phyloP scores from a whole-genome alignment of 2,113 vertebrate genomes.

The Onychostoma macrolepis region DNA sequence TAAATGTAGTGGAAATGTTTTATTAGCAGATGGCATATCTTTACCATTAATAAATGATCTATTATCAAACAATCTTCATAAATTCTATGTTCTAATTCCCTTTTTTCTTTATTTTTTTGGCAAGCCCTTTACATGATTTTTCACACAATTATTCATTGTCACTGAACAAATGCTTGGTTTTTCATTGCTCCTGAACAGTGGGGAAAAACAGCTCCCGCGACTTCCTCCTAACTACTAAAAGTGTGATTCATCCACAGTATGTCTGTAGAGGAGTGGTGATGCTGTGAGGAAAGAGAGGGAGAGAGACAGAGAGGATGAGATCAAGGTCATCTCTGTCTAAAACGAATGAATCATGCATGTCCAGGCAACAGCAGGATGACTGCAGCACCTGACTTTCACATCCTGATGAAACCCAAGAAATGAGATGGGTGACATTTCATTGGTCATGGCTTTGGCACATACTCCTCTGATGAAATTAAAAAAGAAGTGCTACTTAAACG shows the following conservation, averaged over 20 bases:
- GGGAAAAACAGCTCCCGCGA: constrained; percentile 37
- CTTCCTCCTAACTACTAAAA: constrained; percentile 20
- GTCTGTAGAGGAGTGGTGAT: neutral
- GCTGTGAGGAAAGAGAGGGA: neutral
- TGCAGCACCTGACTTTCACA: constrained; percentile 23
- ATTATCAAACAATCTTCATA: constrained; percentile 6
- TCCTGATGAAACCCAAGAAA: constrained; percentile 16
- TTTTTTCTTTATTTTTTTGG: neutral
- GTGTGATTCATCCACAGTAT: constrained; percentile 34
- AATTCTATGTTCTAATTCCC: neutral
- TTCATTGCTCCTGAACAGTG: constrained; percentile 22
- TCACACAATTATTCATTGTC: neutral
- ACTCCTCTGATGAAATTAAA: neutral
- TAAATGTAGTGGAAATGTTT: constrained; percentile 11
- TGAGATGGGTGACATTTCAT: constrained; percentile 29
- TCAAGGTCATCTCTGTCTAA: constrained; percentile 46
- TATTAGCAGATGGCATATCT: constrained; percentile 43
- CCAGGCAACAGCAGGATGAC: constrained; percentile 31
- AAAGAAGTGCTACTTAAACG: neutral
- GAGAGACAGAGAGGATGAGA: constrained; percentile 37
- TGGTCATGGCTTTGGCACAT: neutral
- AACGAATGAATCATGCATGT: constrained; percentile 49
- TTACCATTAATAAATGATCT: neutral
- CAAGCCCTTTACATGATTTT: neutral
- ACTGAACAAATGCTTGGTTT: constrained; percentile 5